A percentile compares a stretch with the other conserved stretches of the same genome.
These are phyloP conservation scores for Zaprionus tsacasi DNA, from an alignment of 1,140 invertebrate genomes.

Conservation along the genomic window DNA sequence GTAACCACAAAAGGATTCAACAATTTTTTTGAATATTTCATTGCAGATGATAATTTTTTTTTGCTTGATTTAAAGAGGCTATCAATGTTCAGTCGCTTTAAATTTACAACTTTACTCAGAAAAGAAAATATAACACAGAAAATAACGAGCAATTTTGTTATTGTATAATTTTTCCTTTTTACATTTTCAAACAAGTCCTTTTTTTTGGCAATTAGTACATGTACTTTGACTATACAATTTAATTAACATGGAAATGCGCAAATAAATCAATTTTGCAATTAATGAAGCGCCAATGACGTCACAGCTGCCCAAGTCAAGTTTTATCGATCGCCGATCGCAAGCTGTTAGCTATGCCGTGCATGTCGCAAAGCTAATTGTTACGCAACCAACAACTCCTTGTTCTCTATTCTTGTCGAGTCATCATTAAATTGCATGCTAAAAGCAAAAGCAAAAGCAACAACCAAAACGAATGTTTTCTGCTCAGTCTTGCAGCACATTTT, in stretches of 20 bases:
- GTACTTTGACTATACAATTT: no score
- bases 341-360: neutral
- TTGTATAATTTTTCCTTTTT: no score
- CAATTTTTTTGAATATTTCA: neutral
- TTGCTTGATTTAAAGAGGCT: neutral
- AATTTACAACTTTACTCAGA: no score
- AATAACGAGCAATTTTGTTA: no score
- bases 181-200: no score
- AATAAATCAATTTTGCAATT: no score
- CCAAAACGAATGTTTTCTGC: neutral
- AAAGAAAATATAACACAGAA: no score
- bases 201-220: no score
- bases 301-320: neutral
- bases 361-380: neutral
- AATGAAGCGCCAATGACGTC: neutral
- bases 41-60: neutral
- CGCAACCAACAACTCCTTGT: neutral
- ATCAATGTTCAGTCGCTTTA: neutral
- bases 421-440: neutral
- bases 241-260: no score
- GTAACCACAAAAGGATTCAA: neutral
- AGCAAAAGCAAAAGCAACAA: neutral
- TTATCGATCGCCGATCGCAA: neutral
- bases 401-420: neutral
- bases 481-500: neutral